These are phyloP conservation scores for Eonycteris spelaea DNA, from an alignment of 2,113 vertebrate species.

Conservation along the genomic window DNA sequence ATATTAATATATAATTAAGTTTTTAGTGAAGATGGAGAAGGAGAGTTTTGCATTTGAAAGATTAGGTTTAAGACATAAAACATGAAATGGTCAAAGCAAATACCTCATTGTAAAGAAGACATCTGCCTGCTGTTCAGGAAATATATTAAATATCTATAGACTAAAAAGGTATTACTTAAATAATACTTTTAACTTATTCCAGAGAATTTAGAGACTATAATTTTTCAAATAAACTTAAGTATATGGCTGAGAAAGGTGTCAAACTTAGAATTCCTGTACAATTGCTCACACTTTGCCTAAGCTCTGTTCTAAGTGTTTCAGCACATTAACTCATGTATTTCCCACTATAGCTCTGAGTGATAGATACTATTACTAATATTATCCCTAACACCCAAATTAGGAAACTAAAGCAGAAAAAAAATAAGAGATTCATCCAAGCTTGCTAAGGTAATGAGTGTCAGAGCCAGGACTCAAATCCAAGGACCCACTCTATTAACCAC, in stretches of 20 bases:
- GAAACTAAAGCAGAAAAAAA: not conserved
- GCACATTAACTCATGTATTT: not conserved
- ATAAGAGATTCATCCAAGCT: not conserved
- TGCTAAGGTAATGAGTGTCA: not conserved
- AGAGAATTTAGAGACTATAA: not conserved
- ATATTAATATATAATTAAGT: not conserved
- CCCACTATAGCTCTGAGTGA: not conserved
- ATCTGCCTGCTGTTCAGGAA: not conserved
- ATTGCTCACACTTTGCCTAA: not conserved
- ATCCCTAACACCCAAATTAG: not conserved
- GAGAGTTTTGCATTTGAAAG: slow-evolving; percentile 13
- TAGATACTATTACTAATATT: not conserved
- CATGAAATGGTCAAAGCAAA: not conserved
- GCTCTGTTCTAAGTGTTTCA: not conserved
- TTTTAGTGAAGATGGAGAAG: not conserved
- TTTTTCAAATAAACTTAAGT: not conserved
- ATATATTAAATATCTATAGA: not conserved
- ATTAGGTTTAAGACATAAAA: not conserved
- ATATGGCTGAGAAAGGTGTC: not conserved
- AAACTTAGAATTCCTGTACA: not conserved
- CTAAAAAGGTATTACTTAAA: not conserved
- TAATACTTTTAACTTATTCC: not conserved
- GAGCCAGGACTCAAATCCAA: not conserved
- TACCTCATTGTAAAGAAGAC: not conserved
- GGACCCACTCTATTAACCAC: not conserved